Base-by-base conservation (phyloP, 23 tunicate genomes). In the Phallusia fumigata region DNA sequence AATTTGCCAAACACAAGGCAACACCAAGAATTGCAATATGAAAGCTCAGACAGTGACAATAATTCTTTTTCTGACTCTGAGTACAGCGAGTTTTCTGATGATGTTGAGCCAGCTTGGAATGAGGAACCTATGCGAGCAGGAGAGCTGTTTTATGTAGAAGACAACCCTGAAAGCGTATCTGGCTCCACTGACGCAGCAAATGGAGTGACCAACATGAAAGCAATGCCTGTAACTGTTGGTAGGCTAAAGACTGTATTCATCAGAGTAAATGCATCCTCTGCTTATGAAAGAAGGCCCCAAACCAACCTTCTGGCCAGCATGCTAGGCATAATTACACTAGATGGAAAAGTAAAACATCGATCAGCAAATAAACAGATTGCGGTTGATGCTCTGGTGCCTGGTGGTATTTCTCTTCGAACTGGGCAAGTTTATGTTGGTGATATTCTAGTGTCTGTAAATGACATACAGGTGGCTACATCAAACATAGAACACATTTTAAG, bases 301-400 rank as follows among this genome's bases (percentile, higher is more conserved):
- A 78, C 84, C 15, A 64, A 73, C 35, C 36, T 88, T 24, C 52
- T 88, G 16, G 87, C 92, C 28, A 78, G 75, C 52, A 88, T 88
- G 92, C 84, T 88, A 31, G 92, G 92, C 30, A 88, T 88, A 2
- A 83, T 88, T 10, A 72, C 84, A 12, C 58, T 88, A 18, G 83
- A 79, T 28, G 31, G 51, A 28, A 79, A 47, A 79, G 6, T 77
- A 18, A 45, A 77, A 34, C 2, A 40, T 26, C 73, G 26, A 74
- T 30, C 28, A 32, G 35, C 72, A 73, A 50, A 76, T 64, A 75
- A 83, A 30, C 47, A 45, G 5, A 45, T 89, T 24, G 33, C 34
- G 35, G 88, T 89, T 22, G 94, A 89, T 80, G 88, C 69, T 40
- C 65, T 89, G 28, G 88, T 89, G 19, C 94, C 94, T 50, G 94